Base-by-base conservation (phyloP, 2,888 invertebrate genomes). In the Maniola hyperantus region DNA sequence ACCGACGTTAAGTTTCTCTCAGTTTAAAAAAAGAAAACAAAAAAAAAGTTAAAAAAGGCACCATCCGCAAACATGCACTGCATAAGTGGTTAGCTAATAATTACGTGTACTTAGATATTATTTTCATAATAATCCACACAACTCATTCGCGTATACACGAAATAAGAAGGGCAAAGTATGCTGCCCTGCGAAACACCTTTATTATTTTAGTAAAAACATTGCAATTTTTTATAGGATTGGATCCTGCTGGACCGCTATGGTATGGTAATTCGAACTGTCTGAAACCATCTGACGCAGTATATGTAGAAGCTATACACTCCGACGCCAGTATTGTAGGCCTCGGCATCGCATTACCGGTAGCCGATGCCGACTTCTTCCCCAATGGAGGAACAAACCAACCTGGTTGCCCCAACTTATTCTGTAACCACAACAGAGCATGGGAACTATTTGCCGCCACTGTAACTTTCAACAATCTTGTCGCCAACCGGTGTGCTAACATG, bases 351-450 rank as follows among this genome's bases (percentile, higher is more conserved):
- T 6, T 26, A 5, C 11, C 50, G 11, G 50, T 51, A 5, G 50
- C 50, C 5, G 50, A 51, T 13, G 50, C 50, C 20, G 50, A 51
- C 50, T 51, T 51, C 26, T 51, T 26, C 26, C 50, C 50, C 50
- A 51, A 51, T 20, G 50, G 50, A 51, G 50, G 50, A 11, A 51
- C 6, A 20, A 51, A 11, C 50, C 50, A 51, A 26, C 50, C 50
- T 6, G 50, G 50, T 26, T 51, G 50, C 26, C 4, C 20, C 50
- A 20, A 51, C 50, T 13, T 51, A 20, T 51, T 51, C 10, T 51
- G 50, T 13, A 51, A 51, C 50, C 50, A 51, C 26, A 26, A 51
- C 20, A 20, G 50, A 51, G 20, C 50, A 26, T 51, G 26, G 26
- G 50, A 51, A 26, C 26, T 51, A 13, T 51, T 20, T 51, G 26